phyloP scores from a whole-genome alignment of 2,888 invertebrate genomes.

The Oligia fasciuncula region DNA sequence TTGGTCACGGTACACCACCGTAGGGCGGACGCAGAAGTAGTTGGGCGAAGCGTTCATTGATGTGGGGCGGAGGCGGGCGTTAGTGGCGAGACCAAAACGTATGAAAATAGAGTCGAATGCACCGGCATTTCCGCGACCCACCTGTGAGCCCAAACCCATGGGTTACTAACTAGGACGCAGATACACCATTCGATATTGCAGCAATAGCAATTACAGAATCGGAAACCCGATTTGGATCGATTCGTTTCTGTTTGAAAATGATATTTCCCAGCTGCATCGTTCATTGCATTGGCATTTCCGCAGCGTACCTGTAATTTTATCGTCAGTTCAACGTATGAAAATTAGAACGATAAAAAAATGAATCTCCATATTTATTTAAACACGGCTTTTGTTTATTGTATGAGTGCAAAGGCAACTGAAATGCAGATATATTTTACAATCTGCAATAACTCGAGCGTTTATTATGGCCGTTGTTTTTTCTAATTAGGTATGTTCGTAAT shows the following conservation, averaged over 20 bases:
- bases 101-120: slow-evolving; percentile 80
- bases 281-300: slow-evolving; percentile 42
- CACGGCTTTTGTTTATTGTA: slow-evolving; percentile 28
- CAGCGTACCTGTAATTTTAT: slow-evolving; percentile 42
- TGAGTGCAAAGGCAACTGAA: slow-evolving; percentile 20
- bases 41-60: slow-evolving; percentile 83
- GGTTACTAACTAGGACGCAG: slow-evolving; percentile 61
- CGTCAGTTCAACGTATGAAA: slow-evolving; percentile 26
- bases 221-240: slow-evolving; percentile 18
- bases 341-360: slow-evolving; percentile 44
- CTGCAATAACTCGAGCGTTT: background rate
- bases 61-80: slow-evolving; percentile 82
- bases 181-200: slow-evolving; percentile 48
- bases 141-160: slow-evolving; percentile 61
- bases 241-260: slow-evolving; percentile 31
- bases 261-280: slow-evolving; percentile 30
- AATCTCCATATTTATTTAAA: slow-evolving; percentile 40
- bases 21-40: slow-evolving; percentile 80
- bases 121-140: slow-evolving; percentile 73
- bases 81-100: slow-evolving; percentile 77
- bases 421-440: slow-evolving; percentile 20
- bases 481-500: background rate
- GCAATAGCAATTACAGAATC: slow-evolving; percentile 32
- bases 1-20: slow-evolving; percentile 59
- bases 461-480: background rate